phyloP scores from a whole-genome alignment of 2,888 invertebrate genomes.

The Standfussiana lucernea region DNA sequence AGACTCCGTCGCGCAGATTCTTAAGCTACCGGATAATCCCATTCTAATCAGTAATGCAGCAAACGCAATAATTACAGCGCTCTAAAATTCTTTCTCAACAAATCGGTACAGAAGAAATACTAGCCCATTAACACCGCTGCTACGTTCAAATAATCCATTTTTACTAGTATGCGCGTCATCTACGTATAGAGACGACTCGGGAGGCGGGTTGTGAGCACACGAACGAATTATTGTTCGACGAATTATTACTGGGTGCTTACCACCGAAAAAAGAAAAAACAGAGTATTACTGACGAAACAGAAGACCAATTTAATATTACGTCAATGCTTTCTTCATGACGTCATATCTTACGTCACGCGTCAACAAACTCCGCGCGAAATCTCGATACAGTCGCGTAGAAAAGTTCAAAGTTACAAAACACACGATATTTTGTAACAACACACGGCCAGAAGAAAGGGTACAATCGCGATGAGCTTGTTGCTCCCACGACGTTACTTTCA shows the following conservation, averaged over 20 bases:
- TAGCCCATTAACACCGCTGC: too few relatives aligned
- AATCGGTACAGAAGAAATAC: background rate
- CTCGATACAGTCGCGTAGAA: constrained; percentile 45
- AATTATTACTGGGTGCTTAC: too few relatives aligned
- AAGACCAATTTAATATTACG: background rate
- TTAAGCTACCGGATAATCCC: background rate
- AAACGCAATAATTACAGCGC: background rate
- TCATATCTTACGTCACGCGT: constrained; percentile 41
- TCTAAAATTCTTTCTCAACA: too few relatives aligned
- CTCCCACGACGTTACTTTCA: constrained; percentile 55
- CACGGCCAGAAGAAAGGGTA: constrained; percentile 44
- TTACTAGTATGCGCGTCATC: too few relatives aligned
- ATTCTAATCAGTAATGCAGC: background rate
- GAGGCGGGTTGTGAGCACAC: too few relatives aligned
- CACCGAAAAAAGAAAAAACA: too few relatives aligned
- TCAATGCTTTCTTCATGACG: constrained; percentile 24
- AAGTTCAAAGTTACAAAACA: constrained; percentile 54
- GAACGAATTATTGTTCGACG: too few relatives aligned
- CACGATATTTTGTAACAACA: constrained; percentile 40
- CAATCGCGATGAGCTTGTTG: constrained; percentile 37
- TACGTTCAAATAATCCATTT: too few relatives aligned
- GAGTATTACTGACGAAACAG: too few relatives aligned
- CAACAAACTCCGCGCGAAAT: constrained; percentile 49
- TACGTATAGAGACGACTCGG: too few relatives aligned
- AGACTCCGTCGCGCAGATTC: background rate